These are phyloP conservation scores for Chelonus insularis DNA, from an alignment of 1,140 invertebrate species.

Conservation along the genomic window DNA sequence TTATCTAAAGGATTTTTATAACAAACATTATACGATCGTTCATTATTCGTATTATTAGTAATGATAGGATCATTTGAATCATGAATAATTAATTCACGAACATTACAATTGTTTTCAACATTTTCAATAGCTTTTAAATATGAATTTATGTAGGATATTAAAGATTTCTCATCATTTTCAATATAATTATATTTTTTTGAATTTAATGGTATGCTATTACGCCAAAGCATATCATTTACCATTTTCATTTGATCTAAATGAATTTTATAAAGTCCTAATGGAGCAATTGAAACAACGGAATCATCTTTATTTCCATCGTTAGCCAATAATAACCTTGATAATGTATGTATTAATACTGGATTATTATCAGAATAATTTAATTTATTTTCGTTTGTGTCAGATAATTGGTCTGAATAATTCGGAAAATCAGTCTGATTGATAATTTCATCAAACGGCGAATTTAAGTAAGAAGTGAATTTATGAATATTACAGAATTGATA, in stretches of 20 bases:
- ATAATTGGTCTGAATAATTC: constrained; percentile 32
- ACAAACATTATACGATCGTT: neutral
- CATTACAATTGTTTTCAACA: constrained; percentile 26
- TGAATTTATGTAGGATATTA: constrained; percentile 34
- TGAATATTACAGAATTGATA: constrained; percentile 33
- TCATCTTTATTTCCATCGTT: constrained; percentile 8
- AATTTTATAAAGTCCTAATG: constrained; percentile 48
- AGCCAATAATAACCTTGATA: constrained; percentile 43
- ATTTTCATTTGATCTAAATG: constrained; percentile 48
- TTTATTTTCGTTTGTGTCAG: constrained; percentile 11
- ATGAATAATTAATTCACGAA: constrained; percentile 1
- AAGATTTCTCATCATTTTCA: constrained; percentile 39
- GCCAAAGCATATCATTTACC: constrained; percentile 60
- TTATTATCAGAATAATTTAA: constrained; percentile 33
- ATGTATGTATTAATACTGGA: constrained; percentile 42
- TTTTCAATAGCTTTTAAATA: constrained; percentile 38
- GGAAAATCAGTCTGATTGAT: no score
- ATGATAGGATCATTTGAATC: no score
- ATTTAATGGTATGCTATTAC: constrained; percentile 53
- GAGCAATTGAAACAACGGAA: constrained; percentile 34
- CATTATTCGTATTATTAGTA: constrained; percentile 9
- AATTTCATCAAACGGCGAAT: neutral
- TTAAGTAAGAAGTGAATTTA: constrained; percentile 3
- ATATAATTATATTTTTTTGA: constrained; percentile 38
- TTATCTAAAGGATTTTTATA: neutral